These are phyloP conservation scores for Notiomystis cincta DNA, from an alignment of 2,113 vertebrate genomes.

Conservation along the genomic window DNA sequence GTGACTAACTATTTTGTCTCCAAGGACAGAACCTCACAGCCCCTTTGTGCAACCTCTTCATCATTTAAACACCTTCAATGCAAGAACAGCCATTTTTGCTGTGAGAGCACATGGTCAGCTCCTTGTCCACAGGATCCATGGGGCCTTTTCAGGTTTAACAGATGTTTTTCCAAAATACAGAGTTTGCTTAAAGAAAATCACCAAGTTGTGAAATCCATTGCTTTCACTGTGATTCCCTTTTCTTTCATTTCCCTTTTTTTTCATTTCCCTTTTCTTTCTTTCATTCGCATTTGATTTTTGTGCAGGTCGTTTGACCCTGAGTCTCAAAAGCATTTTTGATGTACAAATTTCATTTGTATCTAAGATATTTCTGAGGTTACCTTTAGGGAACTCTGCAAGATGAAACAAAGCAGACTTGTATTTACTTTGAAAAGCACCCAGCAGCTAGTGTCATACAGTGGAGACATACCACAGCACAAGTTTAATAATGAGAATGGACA, in stretches of 20 bases:
- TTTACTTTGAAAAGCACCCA: constrained; percentile 63
- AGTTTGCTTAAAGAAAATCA: constrained; percentile 35
- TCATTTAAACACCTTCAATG: background rate
- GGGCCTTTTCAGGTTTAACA: background rate
- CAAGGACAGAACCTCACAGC: background rate
- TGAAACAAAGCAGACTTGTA: constrained; percentile 50
- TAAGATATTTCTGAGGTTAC: constrained; percentile 21
- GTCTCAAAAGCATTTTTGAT: background rate
- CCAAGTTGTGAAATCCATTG: background rate
- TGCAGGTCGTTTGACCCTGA: background rate
- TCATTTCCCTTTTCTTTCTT: background rate
- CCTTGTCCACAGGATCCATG: fast-evolving
- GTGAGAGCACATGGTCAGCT: background rate
- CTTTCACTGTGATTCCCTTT: background rate
- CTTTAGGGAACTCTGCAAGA: constrained; percentile 4
- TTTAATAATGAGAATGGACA: constrained; percentile 45
- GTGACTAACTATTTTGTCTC: background rate
- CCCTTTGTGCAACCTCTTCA: background rate
- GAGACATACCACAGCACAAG: constrained; percentile 11
- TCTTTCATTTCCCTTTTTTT: background rate
- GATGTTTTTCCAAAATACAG: background rate
- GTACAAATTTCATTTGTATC: background rate
- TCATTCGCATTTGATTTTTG: constrained; percentile 2
- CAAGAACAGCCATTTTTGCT: background rate
- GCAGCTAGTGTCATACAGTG: constrained; percentile 25